phyloP scores from a whole-genome alignment of 2,113 vertebrate genomes.

The Gambusia affinis region DNA sequence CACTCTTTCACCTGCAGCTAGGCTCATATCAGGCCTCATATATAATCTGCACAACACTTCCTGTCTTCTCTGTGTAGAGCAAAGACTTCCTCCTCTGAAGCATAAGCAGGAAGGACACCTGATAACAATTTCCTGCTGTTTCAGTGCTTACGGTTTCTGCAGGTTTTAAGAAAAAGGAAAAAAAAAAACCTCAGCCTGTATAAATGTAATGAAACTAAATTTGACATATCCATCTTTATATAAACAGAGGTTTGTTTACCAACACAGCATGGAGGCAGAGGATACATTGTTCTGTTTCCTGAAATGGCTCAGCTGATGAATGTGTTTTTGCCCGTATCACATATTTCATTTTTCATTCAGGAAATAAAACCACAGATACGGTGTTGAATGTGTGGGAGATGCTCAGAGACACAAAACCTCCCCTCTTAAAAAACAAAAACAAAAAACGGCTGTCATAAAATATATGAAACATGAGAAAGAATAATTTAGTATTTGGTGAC shows the following conservation, averaged over 20 bases:
- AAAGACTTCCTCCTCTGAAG: constrained; percentile 1
- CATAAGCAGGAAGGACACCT: neutral
- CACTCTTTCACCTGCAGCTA: neutral
- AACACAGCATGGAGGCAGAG: constrained; percentile 24
- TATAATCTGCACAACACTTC: constrained; percentile 14
- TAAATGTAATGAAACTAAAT: neutral
- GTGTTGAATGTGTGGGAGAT: neutral
- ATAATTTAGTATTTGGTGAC: constrained; percentile 41
- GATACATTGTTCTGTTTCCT: constrained; percentile 27
- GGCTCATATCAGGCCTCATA: neutral
- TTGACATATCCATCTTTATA: neutral
- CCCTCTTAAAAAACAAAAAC: constrained; percentile 4
- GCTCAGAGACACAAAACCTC: constrained; percentile 17
- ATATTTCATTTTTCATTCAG: constrained; percentile 37
- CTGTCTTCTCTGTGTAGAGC: constrained; percentile 9
- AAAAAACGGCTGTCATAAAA: constrained; percentile 23
- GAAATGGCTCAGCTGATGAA: constrained; percentile 47
- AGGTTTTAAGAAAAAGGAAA: too few relatives aligned
- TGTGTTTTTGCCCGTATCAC: constrained; percentile 6
- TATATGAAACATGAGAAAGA: constrained; percentile 9
- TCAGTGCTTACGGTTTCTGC: neutral
- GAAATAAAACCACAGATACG: constrained; percentile 33
- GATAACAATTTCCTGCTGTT: constrained; percentile 29
- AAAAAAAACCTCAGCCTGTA: neutral
- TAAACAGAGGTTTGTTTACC: constrained; percentile 32